Evolutionary conservation across 2,113 vertebrate genomes (phyloP), one percentile per base, ranked within the genome.

Genomic region (Chamaea fasciata): DNA sequence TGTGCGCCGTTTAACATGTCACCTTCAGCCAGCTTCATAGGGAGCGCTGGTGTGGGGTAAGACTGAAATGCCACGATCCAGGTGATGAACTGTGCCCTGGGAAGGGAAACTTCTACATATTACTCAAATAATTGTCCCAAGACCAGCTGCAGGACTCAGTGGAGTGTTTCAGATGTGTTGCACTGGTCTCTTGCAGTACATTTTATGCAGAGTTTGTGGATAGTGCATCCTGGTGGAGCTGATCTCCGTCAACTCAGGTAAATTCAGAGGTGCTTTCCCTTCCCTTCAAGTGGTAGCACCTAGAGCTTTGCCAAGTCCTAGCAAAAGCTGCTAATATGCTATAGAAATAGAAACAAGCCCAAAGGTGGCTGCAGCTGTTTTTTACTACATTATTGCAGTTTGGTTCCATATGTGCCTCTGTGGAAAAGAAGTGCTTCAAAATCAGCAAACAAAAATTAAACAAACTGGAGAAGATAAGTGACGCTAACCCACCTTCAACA

Each of bases 361-460:
- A 81, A 94, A 96, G 76, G 83, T 83, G 83, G 46, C 71, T 95
- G 88, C 94, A 94, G 95, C 96, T 97, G 94, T 96, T 96, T 90
- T 93, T 96, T 92, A 78, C 88, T 57, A 22, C 31, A 2, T 56
- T n/a, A 27, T 55, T 90, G 53, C 53, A 20, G 73, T 96, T 79
- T 78, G 35, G n/a, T 93, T 89, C 63, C 41, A 16, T 83, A 33
- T 83, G 53, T 67, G 85, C 89, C 78, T 95, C 89, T 89, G 63
- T 90, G 91, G 77, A 93, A 62, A 92, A 89, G 22, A 75, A 87
- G 30, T 64, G 37, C 70, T 89, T 95, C 64, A 89, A 53, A 91
- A 89, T 65, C 81, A 88, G 50, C 42, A 65, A 88, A 89, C 44
- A 87, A 63, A 91, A 84, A 62, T 80, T 57, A 37, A 47, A 82